Evolutionary conservation across 2,888 invertebrate species (phyloP).

Genomic region (Conus canariensis): DNA sequence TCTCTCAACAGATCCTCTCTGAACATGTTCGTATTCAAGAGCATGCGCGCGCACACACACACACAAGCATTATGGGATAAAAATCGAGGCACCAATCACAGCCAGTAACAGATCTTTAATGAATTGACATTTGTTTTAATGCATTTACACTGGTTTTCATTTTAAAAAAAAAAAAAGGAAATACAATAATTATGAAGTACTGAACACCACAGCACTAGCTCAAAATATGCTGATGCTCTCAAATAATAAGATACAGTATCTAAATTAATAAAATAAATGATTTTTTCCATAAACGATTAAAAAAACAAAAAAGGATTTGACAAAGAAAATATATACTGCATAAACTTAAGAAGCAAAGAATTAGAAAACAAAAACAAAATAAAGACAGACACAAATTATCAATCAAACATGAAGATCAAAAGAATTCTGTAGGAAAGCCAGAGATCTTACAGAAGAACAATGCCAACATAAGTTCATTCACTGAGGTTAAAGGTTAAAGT

Average conservation of each 20-base stretch:
- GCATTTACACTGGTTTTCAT: too few species aligned
- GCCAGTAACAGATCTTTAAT: neutral
- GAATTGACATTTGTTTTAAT: neutral
- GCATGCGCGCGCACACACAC: neutral
- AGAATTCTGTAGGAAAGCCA: neutral
- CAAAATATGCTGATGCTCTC: neutral
- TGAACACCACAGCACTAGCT: neutral
- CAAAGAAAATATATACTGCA: neutral
- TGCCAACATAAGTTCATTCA: too few species aligned
- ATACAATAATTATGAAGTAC: neutral
- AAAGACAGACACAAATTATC: neutral
- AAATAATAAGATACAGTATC: neutral
- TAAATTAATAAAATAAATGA: neutral
- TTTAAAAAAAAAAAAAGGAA: neutral
- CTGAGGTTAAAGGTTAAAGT: too few species aligned
- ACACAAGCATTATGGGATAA: neutral
- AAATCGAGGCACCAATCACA: neutral
- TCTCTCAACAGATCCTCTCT: too few species aligned
- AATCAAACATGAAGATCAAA: neutral
- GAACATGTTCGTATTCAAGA: too few species aligned
- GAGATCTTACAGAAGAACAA: neutral
- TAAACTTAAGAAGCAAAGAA: neutral
- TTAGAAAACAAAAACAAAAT: neutral
- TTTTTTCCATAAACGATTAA: neutral
- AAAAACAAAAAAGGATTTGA: neutral